Evolutionary conservation across 2,113 vertebrate genomes (phyloP), one percentile per base, ranked within the genome.

Genomic region (Stercorarius parasiticus): DNA sequence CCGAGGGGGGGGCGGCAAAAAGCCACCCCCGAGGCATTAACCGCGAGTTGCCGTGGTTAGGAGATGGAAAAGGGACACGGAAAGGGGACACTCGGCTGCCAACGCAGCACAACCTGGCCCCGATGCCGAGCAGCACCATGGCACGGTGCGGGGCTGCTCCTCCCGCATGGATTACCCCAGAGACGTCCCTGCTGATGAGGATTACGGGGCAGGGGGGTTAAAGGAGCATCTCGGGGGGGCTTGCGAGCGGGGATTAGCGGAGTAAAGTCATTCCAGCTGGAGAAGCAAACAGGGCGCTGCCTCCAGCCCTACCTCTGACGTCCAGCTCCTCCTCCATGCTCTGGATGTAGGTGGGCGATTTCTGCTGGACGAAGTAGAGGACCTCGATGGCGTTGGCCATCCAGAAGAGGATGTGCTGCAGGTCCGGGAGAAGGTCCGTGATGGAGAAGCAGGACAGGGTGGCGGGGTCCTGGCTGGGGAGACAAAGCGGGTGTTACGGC

Each of bases 321-420:
- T 99, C 99, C 96, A 99, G 97, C 40, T 98, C 98, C 86, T 99
- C 99, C 93, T 99, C 99, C 97, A 99, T 98, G 96, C 95, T 98
- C 98, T 99, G 99, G 97, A 99, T 98, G 97, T 99, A 99, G 10
- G 98, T 95, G 3, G 99, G 99, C 4, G 98, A 99, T 86, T 98
- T 98, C 98, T 99, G 99, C 96, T 99, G 99, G 82, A 99, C 97
- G 9, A 99, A 99, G 98, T 99, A 99, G 32, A 99, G 98, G 80
- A 99, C 98, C 98, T 99, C 99, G 0, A 99, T 98, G 95, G 99
- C 98, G 25, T 99, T 99, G 69, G 99, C 98, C 99, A 99, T 99
- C 99, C 99, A 99, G 98, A 99, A 99, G 94, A 99, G 98, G 65
- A 99, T 97, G 93, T 98, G 99, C 98, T 99, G 99, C 88, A 99